Conservation (phyloP, 2,888 invertebrate species). For the Herminia tarsipennalis region DNA sequence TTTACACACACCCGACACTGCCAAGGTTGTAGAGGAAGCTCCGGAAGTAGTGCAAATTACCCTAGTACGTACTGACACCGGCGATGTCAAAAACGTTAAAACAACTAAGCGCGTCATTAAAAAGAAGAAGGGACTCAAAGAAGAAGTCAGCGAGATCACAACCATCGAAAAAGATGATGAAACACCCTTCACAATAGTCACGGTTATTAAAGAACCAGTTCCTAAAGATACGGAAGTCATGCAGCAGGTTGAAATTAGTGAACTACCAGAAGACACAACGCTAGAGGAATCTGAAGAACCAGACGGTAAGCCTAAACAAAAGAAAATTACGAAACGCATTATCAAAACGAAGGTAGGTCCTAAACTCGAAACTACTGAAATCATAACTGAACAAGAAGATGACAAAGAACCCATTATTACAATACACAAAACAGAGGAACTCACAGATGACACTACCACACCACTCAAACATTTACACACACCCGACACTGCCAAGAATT, state of each 20-base stretch:
- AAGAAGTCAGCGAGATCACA: neutral
- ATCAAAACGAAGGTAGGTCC: conserved; percentile 48
- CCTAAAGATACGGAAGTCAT: conserved; percentile 3
- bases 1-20: neutral
- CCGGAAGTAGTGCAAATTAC: conserved; percentile 69
- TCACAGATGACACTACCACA: conserved; percentile 31
- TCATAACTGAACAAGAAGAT: too few species aligned
- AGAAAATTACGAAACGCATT: conserved; percentile 49
- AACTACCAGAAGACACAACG: conserved; percentile 47
- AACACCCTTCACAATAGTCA: conserved; percentile 13
- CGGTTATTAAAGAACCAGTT: conserved; percentile 2
- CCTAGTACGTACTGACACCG: conserved; percentile 46
- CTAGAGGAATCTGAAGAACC: conserved; percentile 24
- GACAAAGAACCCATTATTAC: conserved; percentile 68
- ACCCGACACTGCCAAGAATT: conserved; percentile 43
- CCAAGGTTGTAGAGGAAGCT: conserved; percentile 37
- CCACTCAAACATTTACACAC: conserved; percentile 17
- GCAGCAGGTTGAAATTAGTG: conserved; percentile 30
- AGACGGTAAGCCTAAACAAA: conserved; percentile 22
- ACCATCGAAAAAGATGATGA: conserved; percentile 9
- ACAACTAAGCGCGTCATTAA: conserved; percentile 11
- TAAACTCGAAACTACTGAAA: conserved; percentile 60
- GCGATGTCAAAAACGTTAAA: conserved; percentile 21
- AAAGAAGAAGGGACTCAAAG: conserved; percentile 6
- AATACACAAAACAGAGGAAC: conserved; percentile 57